phyloP scores from a whole-genome alignment of 2,797 vertebrate genomes.

The Gambelia wislizenii region DNA sequence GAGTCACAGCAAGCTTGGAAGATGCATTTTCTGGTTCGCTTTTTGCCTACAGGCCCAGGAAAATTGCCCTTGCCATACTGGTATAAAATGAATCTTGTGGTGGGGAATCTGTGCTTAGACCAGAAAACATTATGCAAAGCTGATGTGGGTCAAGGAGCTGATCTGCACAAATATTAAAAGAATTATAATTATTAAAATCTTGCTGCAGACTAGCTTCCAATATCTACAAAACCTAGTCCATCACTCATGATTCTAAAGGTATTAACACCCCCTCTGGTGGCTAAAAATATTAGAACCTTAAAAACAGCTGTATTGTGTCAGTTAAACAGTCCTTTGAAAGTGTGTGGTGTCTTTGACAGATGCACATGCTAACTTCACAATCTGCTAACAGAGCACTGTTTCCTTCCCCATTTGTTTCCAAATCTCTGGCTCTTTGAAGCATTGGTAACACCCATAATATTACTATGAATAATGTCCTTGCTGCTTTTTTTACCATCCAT shows the following conservation, averaged over 20 bases:
- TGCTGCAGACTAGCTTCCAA: neutral
- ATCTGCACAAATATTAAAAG: neutral
- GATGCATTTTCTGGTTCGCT: neutral
- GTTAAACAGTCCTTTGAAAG: neutral
- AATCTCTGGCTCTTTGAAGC: neutral
- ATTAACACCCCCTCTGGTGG: slow-evolving; percentile 46
- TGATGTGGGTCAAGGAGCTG: neutral
- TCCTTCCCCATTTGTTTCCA: neutral
- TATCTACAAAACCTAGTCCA: accelerated
- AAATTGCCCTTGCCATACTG: neutral
- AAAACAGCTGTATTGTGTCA: neutral
- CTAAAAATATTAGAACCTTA: neutral
- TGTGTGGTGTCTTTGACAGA: neutral
- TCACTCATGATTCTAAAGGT: neutral
- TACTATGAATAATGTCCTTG: neutral
- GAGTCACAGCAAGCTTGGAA: neutral
- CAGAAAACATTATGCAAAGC: neutral
- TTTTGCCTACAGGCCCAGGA: neutral
- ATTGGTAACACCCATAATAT: neutral
- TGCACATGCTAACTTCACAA: neutral
- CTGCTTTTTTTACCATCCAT: neutral
- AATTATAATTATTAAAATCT: neutral
- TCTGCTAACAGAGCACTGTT: neutral
- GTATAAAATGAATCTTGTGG: neutral
- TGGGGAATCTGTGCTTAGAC: neutral